Conservation (phyloP, 2,888 invertebrate genomes). For the Alviniconcha strummeri region DNA sequence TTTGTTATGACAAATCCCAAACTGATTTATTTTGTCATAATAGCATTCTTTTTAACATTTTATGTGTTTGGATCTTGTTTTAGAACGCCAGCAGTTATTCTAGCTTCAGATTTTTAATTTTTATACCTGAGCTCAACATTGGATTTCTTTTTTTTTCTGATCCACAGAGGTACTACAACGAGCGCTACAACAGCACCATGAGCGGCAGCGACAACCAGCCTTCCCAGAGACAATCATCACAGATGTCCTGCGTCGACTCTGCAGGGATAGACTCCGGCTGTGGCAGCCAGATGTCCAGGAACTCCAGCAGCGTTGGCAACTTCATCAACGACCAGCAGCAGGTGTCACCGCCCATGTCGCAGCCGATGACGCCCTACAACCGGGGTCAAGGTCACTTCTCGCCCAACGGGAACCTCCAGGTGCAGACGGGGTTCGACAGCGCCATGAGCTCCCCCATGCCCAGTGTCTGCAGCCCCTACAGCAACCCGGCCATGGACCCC, state of each 20-base stretch:
- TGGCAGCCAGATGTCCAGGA: conserved; percentile 38
- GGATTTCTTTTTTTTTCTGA: neutral
- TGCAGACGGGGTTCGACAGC: conserved; percentile 42
- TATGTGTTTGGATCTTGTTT: too few relatives aligned
- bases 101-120: too few relatives aligned
- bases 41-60: too few relatives aligned
- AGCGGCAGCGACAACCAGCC: conserved; percentile 8
- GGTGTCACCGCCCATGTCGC: conserved; percentile 25
- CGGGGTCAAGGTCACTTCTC: conserved; percentile 30
- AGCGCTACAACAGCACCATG: conserved; percentile 25
- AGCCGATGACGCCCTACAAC: conserved; percentile 23
- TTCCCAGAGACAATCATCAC: conserved; percentile 12
- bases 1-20: too few relatives aligned
- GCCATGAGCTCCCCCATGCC: conserved; percentile 27
- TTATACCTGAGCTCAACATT: too few relatives aligned
- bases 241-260: conserved; percentile 28
- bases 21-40: too few relatives aligned
- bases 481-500: conserved; percentile 11
- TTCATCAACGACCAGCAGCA: conserved; percentile 63
- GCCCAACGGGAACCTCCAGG: conserved; percentile 35
- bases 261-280: conserved; percentile 22
- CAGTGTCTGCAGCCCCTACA: conserved; percentile 19
- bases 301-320: conserved; percentile 73
- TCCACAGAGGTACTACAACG: conserved; percentile 24
- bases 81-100: too few relatives aligned